Evolutionary conservation across 2,888 invertebrate species (phyloP).

Genomic region (Drosophila limbata): DNA sequence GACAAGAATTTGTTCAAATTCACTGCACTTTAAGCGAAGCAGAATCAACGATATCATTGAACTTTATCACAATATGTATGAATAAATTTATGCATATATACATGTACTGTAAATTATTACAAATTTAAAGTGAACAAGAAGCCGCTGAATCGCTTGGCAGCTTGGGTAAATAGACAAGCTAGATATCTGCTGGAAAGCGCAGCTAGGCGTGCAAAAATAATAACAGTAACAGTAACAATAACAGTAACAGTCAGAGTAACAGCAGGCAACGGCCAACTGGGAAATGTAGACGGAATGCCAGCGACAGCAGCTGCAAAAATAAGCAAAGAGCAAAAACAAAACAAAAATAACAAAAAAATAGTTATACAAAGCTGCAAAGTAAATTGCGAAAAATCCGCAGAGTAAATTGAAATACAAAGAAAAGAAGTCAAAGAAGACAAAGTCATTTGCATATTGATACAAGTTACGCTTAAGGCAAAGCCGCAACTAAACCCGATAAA

Average conservation of each 20-base stretch:
- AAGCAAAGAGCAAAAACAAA: conserved; percentile 37
- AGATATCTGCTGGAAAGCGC: conserved; percentile 31
- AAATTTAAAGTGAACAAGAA: conserved; percentile 10
- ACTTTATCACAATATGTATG: conserved; percentile 1
- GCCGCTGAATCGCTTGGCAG: conserved; percentile 6
- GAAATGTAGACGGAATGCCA: conserved; percentile 11
- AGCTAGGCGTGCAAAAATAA: conserved; percentile 42
- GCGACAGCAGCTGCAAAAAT: conserved; percentile 58
- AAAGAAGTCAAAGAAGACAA: conserved; percentile 12
- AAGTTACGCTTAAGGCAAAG: conserved; percentile 22
- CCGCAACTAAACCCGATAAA: conserved; percentile 14
- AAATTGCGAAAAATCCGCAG: conserved; percentile 42
- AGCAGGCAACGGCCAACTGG: conserved; percentile 19
- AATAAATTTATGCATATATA: not conserved
- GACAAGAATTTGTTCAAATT: conserved; percentile 15
- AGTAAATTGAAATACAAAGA: conserved; percentile 47
- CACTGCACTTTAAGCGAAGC: conserved; percentile 6
- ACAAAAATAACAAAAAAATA: conserved; percentile 12
- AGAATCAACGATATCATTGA: conserved; percentile 10
- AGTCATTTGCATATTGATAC: conserved; percentile 49
- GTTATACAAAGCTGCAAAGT: conserved; percentile 44
- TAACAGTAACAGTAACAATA: conserved; percentile 42
- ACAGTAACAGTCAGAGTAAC: conserved; percentile 34
- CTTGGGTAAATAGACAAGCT: conserved; percentile 10
- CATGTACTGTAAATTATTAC: not conserved